These are phyloP conservation scores for Vidua chalybeata DNA, from an alignment of 2,113 vertebrate species.

Conservation along the genomic window DNA sequence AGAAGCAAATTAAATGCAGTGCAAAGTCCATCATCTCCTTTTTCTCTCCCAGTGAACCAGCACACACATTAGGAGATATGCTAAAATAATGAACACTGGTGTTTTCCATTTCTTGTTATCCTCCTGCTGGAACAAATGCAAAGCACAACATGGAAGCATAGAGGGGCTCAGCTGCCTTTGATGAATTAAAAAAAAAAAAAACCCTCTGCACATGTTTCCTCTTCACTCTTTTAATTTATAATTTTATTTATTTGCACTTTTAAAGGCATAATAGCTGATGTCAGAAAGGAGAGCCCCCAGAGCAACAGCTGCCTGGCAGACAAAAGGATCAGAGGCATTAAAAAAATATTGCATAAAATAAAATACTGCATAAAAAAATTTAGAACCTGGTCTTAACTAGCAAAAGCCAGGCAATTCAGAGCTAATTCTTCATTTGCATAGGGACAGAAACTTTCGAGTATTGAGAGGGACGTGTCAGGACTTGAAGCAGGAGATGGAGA, in stretches of 20 bases:
- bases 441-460: neutral
- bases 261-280: neutral
- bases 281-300: neutral
- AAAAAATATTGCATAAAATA: neutral
- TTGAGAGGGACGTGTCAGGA: neutral
- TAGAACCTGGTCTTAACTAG: neutral
- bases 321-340: neutral
- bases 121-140: neutral
- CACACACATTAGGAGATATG: neutral
- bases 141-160: neutral
- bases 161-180: slow-evolving; percentile 35
- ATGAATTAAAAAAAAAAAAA: neutral
- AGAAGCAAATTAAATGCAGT: neutral
- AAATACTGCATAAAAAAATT: neutral
- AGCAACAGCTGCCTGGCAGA: neutral
- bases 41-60: neutral
- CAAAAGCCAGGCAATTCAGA: neutral
- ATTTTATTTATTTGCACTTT: slow-evolving; percentile 25
- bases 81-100: neutral
- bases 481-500: neutral
- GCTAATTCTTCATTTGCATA: neutral
- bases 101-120: neutral
- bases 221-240: neutral
- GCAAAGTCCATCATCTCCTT: neutral
- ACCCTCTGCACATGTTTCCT: neutral